These are phyloP conservation scores for Mormyrops attenuatus DNA, from an alignment of 2,797 vertebrate species.

Conservation along the genomic window DNA sequence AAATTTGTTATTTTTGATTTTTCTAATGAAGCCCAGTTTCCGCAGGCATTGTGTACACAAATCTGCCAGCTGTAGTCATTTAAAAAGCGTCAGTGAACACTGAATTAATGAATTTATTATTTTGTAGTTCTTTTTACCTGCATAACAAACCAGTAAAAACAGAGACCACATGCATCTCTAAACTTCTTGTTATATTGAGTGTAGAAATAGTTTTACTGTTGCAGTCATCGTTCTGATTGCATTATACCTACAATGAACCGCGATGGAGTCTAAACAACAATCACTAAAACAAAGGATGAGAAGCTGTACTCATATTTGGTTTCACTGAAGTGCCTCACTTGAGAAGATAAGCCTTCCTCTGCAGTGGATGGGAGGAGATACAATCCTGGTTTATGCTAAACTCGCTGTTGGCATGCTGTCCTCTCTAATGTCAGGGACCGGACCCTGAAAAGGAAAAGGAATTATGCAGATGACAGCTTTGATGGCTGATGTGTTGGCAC, in stretches of 20 bases:
- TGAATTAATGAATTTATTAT: not conserved
- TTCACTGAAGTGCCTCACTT: not conserved
- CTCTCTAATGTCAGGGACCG: not conserved
- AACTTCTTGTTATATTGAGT: not conserved
- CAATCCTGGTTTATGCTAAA: not conserved
- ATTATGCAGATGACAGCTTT: not conserved
- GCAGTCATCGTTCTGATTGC: not conserved
- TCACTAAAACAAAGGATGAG: not conserved
- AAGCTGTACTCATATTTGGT: not conserved
- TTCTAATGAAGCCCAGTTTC: not conserved
- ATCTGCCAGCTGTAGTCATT: not conserved
- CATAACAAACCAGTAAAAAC: not conserved
- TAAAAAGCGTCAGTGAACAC: not conserved
- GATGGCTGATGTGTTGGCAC: not conserved
- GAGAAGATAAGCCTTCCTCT: not conserved
- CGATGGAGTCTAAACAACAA: not conserved
- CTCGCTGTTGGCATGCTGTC: not conserved
- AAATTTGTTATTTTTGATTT: not conserved
- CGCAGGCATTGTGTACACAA: not conserved
- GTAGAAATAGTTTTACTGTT: not conserved
- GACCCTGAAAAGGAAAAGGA: not conserved
- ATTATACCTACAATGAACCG: not conserved
- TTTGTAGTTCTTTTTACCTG: not conserved
- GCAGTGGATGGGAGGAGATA: not conserved
- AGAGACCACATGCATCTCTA: not conserved